These are phyloP conservation scores for Chaetodon trifascialis DNA, from an alignment of 2,113 vertebrate genomes.

Conservation along the genomic window DNA sequence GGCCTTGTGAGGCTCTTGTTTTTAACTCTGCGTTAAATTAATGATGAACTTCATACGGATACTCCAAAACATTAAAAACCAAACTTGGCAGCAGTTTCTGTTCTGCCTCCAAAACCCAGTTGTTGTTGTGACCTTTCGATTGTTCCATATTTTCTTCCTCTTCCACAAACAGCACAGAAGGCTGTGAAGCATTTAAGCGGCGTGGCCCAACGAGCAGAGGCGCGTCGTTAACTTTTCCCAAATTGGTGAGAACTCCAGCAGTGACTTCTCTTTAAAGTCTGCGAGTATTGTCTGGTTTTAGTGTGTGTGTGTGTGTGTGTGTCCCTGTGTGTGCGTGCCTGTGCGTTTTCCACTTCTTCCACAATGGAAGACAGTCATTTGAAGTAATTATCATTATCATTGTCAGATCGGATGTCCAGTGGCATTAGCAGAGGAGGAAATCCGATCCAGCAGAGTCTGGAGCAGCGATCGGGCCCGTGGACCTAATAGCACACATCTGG, in stretches of 20 bases:
- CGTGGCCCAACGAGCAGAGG: neutral
- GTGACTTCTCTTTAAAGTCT: slow-evolving; percentile 35
- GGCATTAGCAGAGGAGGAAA: slow-evolving; percentile 68
- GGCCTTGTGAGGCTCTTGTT: slow-evolving; percentile 23
- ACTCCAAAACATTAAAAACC: slow-evolving; percentile 14
- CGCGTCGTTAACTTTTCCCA: neutral
- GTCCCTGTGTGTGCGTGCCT: slow-evolving; percentile 7
- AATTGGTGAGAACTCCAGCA: slow-evolving; percentile 11
- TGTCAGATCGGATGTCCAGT: slow-evolving; percentile 72
- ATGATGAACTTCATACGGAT: slow-evolving; percentile 28
- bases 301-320: slow-evolving; percentile 3
- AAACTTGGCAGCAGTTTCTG: neutral
- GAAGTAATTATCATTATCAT: slow-evolving; percentile 75
- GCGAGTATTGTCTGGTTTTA: slow-evolving; percentile 15
- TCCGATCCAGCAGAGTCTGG: slow-evolving; percentile 51
- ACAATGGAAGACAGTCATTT: slow-evolving; percentile 70
- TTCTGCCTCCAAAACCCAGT: slow-evolving; percentile 12
- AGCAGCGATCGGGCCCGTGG: slow-evolving; percentile 32
- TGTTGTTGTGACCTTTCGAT: slow-evolving; percentile 39
- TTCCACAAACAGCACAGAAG: slow-evolving; percentile 12
- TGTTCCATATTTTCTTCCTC: slow-evolving; percentile 19
- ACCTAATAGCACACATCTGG: slow-evolving; percentile 75
- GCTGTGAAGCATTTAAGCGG: slow-evolving; percentile 14
- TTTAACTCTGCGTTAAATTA: slow-evolving; percentile 12
- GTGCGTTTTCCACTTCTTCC: slow-evolving; percentile 35